These are phyloP conservation scores for Eustalomyia histrio DNA, from an alignment of 2,888 invertebrate species.

Conservation along the genomic window DNA sequence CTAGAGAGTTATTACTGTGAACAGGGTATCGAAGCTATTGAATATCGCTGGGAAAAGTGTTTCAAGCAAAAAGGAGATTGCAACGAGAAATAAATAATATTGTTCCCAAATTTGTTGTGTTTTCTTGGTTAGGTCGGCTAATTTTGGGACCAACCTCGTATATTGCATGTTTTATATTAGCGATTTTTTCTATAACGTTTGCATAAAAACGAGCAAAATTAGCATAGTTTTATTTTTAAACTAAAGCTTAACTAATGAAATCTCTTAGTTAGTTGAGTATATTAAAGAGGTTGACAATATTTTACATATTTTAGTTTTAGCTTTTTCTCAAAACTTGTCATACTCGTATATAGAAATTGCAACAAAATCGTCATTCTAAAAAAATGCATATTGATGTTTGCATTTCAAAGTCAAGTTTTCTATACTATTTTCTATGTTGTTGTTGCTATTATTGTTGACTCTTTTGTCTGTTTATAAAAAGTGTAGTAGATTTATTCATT, in stretches of 20 bases:
- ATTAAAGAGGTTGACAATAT: conserved; percentile 16
- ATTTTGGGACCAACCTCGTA: too few relatives aligned
- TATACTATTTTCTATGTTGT: conserved; percentile 43
- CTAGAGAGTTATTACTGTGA: too few relatives aligned
- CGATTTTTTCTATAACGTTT: too few relatives aligned
- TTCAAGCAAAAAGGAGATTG: too few relatives aligned
- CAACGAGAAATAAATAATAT: too few relatives aligned
- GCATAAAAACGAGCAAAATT: too few relatives aligned
- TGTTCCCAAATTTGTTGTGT: too few relatives aligned
- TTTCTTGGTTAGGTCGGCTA: too few relatives aligned
- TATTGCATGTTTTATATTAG: too few relatives aligned
- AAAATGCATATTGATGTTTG: conserved; percentile 32
- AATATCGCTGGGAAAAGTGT: too few relatives aligned
- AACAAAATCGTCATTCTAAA: conserved; percentile 26
- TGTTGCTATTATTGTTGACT: conserved; percentile 18
- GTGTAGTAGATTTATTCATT: conserved; percentile 21
- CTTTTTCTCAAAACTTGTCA: conserved; percentile 62
- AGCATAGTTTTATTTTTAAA: too few relatives aligned
- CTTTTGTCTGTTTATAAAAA: conserved; percentile 37
- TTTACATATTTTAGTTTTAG: conserved; percentile 24
- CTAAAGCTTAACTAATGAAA: neutral
- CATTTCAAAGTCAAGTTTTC: conserved; percentile 66
- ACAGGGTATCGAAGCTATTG: too few relatives aligned
- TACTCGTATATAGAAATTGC: conserved; percentile 61
- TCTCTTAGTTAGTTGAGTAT: conserved; percentile 13